Base-by-base conservation (phyloP, 2,888 invertebrate genomes). In the Epinotia demarniana region DNA sequence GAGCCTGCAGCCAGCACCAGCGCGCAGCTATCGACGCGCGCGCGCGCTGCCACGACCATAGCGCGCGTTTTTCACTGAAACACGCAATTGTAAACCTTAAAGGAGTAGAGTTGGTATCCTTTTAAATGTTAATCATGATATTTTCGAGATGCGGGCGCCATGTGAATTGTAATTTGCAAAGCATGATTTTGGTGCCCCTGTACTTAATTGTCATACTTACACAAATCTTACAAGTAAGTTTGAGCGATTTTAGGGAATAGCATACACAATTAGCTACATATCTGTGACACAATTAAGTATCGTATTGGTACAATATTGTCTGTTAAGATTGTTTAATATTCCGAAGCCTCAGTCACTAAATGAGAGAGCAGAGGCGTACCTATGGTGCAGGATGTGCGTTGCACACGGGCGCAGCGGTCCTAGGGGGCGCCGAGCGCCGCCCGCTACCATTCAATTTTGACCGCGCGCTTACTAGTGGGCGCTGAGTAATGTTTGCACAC, bases 1-100 rank as follows among this genome's bases (percentile, higher is more conserved):
- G 98, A n/a, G 98, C 97, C 82, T 98, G 97, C 23, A 99, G 93
- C 98, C 98, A 99, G 72, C 97, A 96, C 98, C 98, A 98, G 64
- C 98, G 96, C 5, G 97, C 95, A 0, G 98, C 98, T 67, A 98
- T 96, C 27, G 96, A 96, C 4, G 98, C 97, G 57, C 99, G 95
- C 77, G 97, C 96, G 77, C 96, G 95, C 70, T 97, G 96, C 94
- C 96, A 97, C 81, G 96, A 96, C 98, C 97, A 98, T 83, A 96
- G 95, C 77, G 97, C 97, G 84, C 97, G 96, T 91, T 96, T 98
- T 85, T 95, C 96, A 88, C 98, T 97, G 94, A 27, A 95, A 95
- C 78, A 33, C 62, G 11, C 19, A 63, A 63, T 63, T 9, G 19
- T 63, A 63, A 9, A 62, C 11, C 13, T 63, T 33, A 57, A 12